Percentiles rank a stretch among this genome's conserved stretches.
Evolutionary conservation across 2,888 invertebrate genomes (phyloP).

Genomic region (Parnassius apollo): DNA sequence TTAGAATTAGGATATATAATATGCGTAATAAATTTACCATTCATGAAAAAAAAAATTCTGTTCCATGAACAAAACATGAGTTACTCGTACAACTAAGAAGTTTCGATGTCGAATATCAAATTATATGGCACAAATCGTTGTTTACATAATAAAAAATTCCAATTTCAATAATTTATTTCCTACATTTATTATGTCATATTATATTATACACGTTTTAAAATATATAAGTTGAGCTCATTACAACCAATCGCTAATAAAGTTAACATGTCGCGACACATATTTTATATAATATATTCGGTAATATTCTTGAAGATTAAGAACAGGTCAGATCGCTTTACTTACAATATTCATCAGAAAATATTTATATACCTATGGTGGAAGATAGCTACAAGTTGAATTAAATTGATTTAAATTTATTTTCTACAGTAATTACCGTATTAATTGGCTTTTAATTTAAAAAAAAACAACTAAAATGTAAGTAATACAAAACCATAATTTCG

Average conservation of each 20-base stretch:
- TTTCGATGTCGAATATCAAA: constrained; percentile 23
- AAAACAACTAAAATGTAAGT: background rate
- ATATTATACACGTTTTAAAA: constrained; percentile 17
- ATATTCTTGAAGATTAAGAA: background rate
- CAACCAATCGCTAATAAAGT: constrained; percentile 12
- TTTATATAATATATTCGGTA: constrained; percentile 2
- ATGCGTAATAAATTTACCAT: too few species aligned
- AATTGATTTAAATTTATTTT: constrained; percentile 18
- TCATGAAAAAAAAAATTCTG: too few species aligned
- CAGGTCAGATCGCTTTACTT: constrained; percentile 3
- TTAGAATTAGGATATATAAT: too few species aligned
- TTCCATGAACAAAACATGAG: too few species aligned
- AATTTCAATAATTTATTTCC: constrained; percentile 5
- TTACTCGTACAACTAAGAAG: too few species aligned
- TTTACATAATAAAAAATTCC: constrained; percentile 7
- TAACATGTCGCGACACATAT: constrained; percentile 1
- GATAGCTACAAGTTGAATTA: constrained; percentile 16
- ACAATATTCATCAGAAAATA: constrained; percentile 27
- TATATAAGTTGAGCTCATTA: constrained; percentile 18
- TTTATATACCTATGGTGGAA: constrained; percentile 16
- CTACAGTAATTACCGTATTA: constrained; percentile 12
- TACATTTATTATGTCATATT: background rate
- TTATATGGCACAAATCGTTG: constrained; percentile 41
- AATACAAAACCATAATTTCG: constrained; percentile 4
- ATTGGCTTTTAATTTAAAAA: constrained; percentile 7